Base-by-base conservation (phyloP, 1,140 invertebrate genomes). In the Aphaenogaster floridana region DNA sequence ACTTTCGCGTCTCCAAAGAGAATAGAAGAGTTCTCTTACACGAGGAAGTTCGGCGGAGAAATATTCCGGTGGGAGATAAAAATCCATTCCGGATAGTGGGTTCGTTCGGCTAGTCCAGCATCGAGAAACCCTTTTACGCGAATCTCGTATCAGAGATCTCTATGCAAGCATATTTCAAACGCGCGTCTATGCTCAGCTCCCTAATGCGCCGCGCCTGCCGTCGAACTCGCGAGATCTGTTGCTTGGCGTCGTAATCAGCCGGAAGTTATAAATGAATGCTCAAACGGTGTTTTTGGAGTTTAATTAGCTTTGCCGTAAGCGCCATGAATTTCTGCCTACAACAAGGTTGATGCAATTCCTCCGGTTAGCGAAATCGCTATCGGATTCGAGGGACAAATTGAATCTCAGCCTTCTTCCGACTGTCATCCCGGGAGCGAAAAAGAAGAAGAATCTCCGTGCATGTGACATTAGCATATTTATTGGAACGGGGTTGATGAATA, bases 11-110 rank as follows among this genome's bases (percentile, higher is more conserved):
- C 42, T 61, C 68, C 28, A 57, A 74, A 84, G 69, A 84, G 69
- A 84, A 84, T 76, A 50, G 6, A 57, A 50, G 6, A 57, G 50
- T 34, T 59, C 54, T 61, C 42, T 13, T 76, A 45, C 28, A 8
- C 42, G 42, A 21, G 57, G 74, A 84, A 84, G 54, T 84, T 76
- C 3, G 68, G 68, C 66, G 42, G 21, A 69, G 28, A 76, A 61
- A 76, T 84, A 84, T 84, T 84, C 80, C 80, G n/a, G 54, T 3
- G 69, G n/a, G 52, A 61, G 69, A 83, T 72, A 84, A 84, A 84
- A 76, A 84, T 84, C 69, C 54, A 61, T 34, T 76, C 42, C 34
- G 45, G 5, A 45, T 61, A 48, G 42, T 34, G 15, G 52, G 6
- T 69, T 59, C 21, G 64, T 45, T 34, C 66, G 66, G 34, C 48